Percentiles rank a stretch among this genome's conserved stretches.
Conservation (phyloP, 2,888 invertebrate species). For the Euclidia mi region DNA sequence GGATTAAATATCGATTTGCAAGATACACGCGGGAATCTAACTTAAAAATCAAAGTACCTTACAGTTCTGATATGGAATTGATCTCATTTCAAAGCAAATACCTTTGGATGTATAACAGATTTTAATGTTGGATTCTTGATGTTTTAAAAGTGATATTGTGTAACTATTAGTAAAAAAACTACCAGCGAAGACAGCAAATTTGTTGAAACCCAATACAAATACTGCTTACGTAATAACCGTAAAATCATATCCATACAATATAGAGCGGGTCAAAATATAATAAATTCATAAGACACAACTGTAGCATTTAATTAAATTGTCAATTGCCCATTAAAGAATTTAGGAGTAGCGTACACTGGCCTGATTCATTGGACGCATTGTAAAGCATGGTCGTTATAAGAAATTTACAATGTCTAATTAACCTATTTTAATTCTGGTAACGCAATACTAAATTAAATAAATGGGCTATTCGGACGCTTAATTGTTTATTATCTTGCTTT, state of each 20-base stretch:
- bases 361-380: slow-evolving; percentile 39
- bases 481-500: slow-evolving; percentile 51
- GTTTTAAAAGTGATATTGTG: too few species aligned
- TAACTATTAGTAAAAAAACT: too few species aligned
- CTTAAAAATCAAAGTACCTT: too few species aligned
- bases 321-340: slow-evolving; percentile 45
- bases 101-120: too few species aligned
- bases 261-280: neutral
- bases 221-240: neutral
- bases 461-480: slow-evolving; percentile 48
- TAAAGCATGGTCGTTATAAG: slow-evolving; percentile 48
- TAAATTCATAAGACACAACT: slow-evolving; percentile 34
- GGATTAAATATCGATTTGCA: too few species aligned
- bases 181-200: too few species aligned
- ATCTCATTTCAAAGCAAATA: too few species aligned
- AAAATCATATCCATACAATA: neutral
- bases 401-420: slow-evolving; percentile 54
- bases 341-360: slow-evolving; percentile 21
- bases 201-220: too few species aligned
- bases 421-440: slow-evolving; percentile 55
- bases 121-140: too few species aligned
- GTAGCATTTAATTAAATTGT: slow-evolving; percentile 47
- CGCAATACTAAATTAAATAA: slow-evolving; percentile 45
- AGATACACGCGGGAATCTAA: too few species aligned
- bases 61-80: too few species aligned